A percentile compares a stretch with the other conserved stretches of the same genome.
Evolutionary conservation across 2,797 vertebrate species (phyloP).

Genomic region (Thalassophryne amazonica): DNA sequence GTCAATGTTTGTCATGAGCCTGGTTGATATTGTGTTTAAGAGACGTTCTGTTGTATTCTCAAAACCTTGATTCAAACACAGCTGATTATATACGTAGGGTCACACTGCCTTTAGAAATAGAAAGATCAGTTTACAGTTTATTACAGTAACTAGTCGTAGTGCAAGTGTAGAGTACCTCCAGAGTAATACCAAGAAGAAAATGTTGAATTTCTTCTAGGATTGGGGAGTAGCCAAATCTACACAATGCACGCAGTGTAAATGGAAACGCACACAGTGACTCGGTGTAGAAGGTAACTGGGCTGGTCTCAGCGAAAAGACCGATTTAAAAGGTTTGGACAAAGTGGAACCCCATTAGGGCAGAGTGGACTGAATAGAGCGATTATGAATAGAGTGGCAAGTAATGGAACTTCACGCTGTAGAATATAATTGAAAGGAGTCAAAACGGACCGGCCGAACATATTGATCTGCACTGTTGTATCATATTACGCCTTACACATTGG

Average conservation of each 20-base stretch:
- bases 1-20: neutral
- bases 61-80: conserved; percentile 30
- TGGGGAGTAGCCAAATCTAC: conserved; percentile 28
- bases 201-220: no score
- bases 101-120: conserved; percentile 52
- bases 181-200: conserved; percentile 10
- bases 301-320: conserved; percentile 61
- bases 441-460: conserved; percentile 30
- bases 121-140: conserved; percentile 47
- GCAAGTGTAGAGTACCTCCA: conserved; percentile 34
- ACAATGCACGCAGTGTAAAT: conserved; percentile 27
- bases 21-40: conserved; percentile 6
- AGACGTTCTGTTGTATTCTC: conserved; percentile 2
- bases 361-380: conserved; percentile 19
- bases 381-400: conserved; percentile 1
- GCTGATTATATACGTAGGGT: conserved; percentile 29
- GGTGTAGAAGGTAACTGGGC: conserved; percentile 47
- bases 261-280: conserved; percentile 28
- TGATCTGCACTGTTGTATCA: conserved; percentile 61
- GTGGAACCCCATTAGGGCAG: conserved; percentile 14
- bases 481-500: conserved; percentile 62
- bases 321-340: conserved; percentile 24
- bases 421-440: conserved; percentile 22
- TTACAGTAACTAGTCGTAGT: no score
- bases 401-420: conserved; percentile 11